Conservation (phyloP, 1,140 invertebrate species). For the Brachystomella parvula region DNA sequence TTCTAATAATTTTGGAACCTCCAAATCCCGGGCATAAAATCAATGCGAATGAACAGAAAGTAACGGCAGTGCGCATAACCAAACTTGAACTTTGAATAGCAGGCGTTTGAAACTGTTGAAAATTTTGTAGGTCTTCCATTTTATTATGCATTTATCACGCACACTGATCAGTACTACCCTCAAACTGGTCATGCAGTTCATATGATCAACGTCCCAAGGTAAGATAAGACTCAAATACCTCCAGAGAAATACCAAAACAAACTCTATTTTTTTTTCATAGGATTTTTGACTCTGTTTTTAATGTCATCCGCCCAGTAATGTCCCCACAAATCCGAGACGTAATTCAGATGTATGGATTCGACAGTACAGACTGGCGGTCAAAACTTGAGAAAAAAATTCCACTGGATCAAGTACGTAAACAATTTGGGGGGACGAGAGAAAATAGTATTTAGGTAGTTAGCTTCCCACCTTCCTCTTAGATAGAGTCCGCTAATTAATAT, state of each 20-base stretch:
- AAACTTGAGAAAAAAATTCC: background rate
- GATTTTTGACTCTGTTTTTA: background rate
- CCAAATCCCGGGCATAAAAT: too few species aligned
- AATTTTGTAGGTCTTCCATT: slow-evolving; percentile 1
- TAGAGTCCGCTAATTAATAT: too few species aligned
- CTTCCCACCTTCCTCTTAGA: too few species aligned
- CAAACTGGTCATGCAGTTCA: background rate
- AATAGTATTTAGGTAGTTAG: background rate
- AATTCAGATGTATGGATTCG: slow-evolving; percentile 6
- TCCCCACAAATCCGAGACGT: background rate
- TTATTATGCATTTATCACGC: background rate
- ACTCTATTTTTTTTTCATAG: background rate
- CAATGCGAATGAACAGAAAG: too few species aligned
- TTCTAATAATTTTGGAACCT: too few species aligned
- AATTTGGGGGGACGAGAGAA: background rate
- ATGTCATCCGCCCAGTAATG: background rate
- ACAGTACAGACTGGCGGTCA: background rate
- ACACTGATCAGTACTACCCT: background rate
- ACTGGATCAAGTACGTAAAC: background rate
- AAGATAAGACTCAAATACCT: too few species aligned
- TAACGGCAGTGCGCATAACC: too few species aligned
- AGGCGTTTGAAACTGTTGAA: too few species aligned
- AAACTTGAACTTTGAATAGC: background rate
- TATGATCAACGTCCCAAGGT: slow-evolving; percentile 7
- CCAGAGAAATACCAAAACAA: too few species aligned